Evolutionary conservation across 2,113 vertebrate species (phyloP).

Genomic region (Chrysochloris asiatica): DNA sequence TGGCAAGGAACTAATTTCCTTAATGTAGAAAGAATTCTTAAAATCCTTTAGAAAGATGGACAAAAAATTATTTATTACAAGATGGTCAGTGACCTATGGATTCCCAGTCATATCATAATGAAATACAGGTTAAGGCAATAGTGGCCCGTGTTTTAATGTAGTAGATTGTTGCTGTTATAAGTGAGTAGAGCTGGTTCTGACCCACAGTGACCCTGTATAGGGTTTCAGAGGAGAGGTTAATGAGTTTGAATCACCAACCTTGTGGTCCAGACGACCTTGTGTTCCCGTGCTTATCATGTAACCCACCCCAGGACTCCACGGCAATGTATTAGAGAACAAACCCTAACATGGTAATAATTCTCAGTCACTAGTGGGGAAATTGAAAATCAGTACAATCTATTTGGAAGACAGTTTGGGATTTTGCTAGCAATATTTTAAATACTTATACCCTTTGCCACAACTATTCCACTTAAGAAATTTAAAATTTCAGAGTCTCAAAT

Average conservation of each 20-base stretch:
- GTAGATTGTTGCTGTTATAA: too few species aligned
- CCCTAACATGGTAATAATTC: too few species aligned
- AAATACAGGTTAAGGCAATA: not conserved
- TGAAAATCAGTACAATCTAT: not conserved
- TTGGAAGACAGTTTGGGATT: not conserved
- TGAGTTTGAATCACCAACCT: too few species aligned
- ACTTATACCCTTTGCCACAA: not conserved
- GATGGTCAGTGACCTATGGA: not conserved
- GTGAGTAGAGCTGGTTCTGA: too few species aligned
- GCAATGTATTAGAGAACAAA: too few species aligned
- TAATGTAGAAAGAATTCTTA: not conserved
- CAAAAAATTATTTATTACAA: not conserved
- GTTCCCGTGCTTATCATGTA: too few species aligned
- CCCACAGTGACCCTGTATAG: too few species aligned
- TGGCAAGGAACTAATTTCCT: not conserved
- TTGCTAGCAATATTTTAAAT: not conserved
- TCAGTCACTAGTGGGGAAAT: not conserved
- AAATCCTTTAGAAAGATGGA: not conserved
- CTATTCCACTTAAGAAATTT: not conserved
- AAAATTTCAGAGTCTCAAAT: slow-evolving; percentile 26
- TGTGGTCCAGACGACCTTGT: too few species aligned
- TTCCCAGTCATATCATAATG: not conserved
- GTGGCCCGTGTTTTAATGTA: not conserved
- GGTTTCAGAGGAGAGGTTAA: too few species aligned
- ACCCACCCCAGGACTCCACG: too few species aligned